phyloP scores from a whole-genome alignment of 2,888 invertebrate species.

The Hirtodrosophila cameraria region DNA sequence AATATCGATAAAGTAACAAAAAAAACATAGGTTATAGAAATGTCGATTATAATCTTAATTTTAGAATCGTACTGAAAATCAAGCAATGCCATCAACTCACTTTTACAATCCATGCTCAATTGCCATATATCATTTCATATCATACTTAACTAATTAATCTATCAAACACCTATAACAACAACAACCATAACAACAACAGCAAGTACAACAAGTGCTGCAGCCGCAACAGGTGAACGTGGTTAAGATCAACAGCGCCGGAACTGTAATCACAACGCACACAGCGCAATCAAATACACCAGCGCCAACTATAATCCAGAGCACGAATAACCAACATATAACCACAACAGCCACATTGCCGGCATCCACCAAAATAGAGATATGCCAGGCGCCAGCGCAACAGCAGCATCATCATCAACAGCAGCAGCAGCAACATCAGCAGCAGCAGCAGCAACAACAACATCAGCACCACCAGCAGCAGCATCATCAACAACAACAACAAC shows the following conservation, averaged over 20 bases:
- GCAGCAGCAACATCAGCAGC: slow-evolving; percentile 48
- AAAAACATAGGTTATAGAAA: too few species aligned
- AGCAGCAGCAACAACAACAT: slow-evolving; percentile 30
- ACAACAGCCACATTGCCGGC: slow-evolving; percentile 81
- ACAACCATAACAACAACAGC: slow-evolving; percentile 7
- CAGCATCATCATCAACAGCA: slow-evolving; percentile 63
- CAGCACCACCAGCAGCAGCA: slow-evolving; percentile 36
- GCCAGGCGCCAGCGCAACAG: slow-evolving; percentile 77
- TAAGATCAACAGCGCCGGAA: slow-evolving; percentile 83
- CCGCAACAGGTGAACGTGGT: slow-evolving; percentile 83
- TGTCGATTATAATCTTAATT: too few species aligned
- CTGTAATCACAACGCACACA: slow-evolving; percentile 82
- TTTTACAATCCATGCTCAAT: too few species aligned
- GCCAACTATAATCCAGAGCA: slow-evolving; percentile 82
- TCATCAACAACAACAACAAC: slow-evolving; percentile 27
- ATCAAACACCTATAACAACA: slow-evolving; percentile 1
- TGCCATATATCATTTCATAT: too few species aligned
- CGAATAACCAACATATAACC: slow-evolving; percentile 82
- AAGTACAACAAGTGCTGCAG: slow-evolving; percentile 30
- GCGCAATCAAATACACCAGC: slow-evolving; percentile 73
- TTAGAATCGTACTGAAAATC: too few species aligned
- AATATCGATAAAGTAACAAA: too few species aligned
- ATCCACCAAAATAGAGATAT: slow-evolving; percentile 83
- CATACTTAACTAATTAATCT: slow-evolving; percentile 3
- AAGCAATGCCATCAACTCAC: too few species aligned